Base-by-base conservation (phyloP, 2,113 vertebrate species). In the Crotalus horridus region DNA sequence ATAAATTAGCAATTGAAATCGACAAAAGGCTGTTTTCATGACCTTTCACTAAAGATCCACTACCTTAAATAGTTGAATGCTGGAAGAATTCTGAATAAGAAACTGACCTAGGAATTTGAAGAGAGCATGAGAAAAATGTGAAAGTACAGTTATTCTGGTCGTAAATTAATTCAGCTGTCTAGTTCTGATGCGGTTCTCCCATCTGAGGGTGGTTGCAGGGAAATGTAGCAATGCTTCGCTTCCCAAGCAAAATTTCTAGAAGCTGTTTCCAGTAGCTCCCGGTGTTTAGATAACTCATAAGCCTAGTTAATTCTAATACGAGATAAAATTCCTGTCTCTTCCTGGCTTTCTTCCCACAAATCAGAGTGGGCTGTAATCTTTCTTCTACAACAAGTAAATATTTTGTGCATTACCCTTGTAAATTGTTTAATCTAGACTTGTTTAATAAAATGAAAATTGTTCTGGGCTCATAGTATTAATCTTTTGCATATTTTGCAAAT, bases 1-100 rank as follows among this genome's bases (percentile, higher is more conserved):
- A 87, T 39, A 64, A 23, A 26, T 26, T 6, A 58, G 51, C n/a
- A 81, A 53, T 43, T 95, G 93, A 93, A 91, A 58, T 92, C 3
- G n/a, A 64, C 59, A 33, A 87, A 43, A 54, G 51, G 33, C 13
- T 20, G 24, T 10, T 88, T 88, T 33, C 51, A 88, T 88, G 56
- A 92, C 21, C 0, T 55, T 51, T 33, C 48, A 69, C 21, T 26
- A 20, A 46, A 95, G 93, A 89, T 95, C 9, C 46, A 53, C 23
- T 51, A 87, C 13, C 26, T 87, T 53, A 51, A 87, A 53, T 29
- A 87, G 26, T 87, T 87, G 85, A 51, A 29, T 87, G 48, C 43
- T 58, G 8, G 0, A n/a, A 90, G 1, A 6, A 15, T 39, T 0
- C 74, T 43, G 33, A 91, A 90, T 92, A 6, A 17, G 0, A 85